Conservation (phyloP, 1,140 invertebrate species). For the Lasaia peninsularis region DNA sequence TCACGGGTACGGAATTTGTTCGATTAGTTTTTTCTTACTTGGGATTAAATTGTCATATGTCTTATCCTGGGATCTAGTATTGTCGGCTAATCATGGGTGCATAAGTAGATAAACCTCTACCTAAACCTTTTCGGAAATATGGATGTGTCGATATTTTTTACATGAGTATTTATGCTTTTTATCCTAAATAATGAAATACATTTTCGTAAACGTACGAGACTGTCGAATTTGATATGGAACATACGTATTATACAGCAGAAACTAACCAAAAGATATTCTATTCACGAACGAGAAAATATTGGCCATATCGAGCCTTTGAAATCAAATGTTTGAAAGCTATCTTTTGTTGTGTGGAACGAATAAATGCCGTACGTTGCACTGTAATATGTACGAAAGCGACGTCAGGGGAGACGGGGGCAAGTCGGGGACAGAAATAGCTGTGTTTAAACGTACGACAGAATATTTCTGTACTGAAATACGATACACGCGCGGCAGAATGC, state of each 20-base stretch:
- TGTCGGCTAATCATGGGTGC: too few species aligned
- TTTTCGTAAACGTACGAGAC: too few species aligned
- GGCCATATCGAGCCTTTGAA: background rate
- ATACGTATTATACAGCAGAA: background rate
- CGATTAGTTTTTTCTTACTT: too few species aligned
- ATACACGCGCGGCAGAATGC: slow-evolving; percentile 3
- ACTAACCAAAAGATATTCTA: background rate
- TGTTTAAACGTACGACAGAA: background rate
- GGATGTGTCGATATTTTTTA: too few species aligned
- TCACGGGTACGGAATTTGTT: too few species aligned
- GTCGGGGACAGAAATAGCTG: slow-evolving; percentile 6
- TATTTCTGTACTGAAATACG: slow-evolving; percentile 9
- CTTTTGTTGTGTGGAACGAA: background rate
- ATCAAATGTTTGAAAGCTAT: background rate
- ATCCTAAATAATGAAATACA: too few species aligned
- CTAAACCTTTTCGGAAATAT: too few species aligned
- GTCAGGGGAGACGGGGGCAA: background rate
- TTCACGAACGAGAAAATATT: background rate
- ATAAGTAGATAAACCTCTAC: too few species aligned
- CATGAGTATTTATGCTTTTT: too few species aligned
- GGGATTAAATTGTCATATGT: too few species aligned
- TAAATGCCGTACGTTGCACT: background rate
- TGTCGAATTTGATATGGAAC: too few species aligned
- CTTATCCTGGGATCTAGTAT: too few species aligned
- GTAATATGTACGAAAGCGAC: background rate